phyloP scores from a whole-genome alignment of 2,888 invertebrate species.

The Octonoba sinensis region DNA sequence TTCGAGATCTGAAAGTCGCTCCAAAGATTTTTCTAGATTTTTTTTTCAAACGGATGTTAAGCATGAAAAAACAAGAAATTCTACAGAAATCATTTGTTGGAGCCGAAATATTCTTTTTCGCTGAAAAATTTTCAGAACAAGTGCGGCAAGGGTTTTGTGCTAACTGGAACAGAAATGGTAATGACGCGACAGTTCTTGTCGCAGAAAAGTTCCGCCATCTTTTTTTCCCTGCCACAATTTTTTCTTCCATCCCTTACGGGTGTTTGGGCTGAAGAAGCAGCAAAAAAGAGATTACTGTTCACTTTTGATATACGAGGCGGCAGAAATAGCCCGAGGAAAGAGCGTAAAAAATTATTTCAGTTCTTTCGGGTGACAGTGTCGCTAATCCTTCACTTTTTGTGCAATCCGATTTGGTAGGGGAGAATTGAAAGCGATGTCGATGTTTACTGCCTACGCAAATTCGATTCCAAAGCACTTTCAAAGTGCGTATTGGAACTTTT shows the following conservation, averaged over 20 bases:
- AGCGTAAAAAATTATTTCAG: slow-evolving; percentile 48
- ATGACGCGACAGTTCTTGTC: slow-evolving; percentile 43
- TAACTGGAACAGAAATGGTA: slow-evolving; percentile 62
- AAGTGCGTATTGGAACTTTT: too few species aligned
- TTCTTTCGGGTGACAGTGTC: slow-evolving; percentile 29
- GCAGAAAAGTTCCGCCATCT: slow-evolving; percentile 20
- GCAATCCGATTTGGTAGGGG: neutral
- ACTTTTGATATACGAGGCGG: slow-evolving; percentile 51
- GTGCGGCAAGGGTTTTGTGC: slow-evolving; percentile 34
- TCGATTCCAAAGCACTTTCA: too few species aligned
- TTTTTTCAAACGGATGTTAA: too few species aligned
- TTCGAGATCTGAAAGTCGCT: too few species aligned
- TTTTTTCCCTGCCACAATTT: slow-evolving; percentile 4
- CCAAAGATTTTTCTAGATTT: too few species aligned
- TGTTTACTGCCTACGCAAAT: too few species aligned
- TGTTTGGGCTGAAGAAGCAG: slow-evolving; percentile 10
- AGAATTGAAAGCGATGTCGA: slow-evolving; percentile 10
- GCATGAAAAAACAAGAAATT: too few species aligned
- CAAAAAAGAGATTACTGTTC: slow-evolving; percentile 43
- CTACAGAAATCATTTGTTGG: too few species aligned
- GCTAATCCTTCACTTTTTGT: slow-evolving; percentile 45
- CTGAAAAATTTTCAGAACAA: slow-evolving; percentile 10
- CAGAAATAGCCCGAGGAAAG: slow-evolving; percentile 43
- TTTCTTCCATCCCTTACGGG: slow-evolving; percentile 2
- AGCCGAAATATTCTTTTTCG: neutral